Evolutionary conservation across 1,140 invertebrate species (phyloP).

Genomic region (Psilanteris sp.): DNA sequence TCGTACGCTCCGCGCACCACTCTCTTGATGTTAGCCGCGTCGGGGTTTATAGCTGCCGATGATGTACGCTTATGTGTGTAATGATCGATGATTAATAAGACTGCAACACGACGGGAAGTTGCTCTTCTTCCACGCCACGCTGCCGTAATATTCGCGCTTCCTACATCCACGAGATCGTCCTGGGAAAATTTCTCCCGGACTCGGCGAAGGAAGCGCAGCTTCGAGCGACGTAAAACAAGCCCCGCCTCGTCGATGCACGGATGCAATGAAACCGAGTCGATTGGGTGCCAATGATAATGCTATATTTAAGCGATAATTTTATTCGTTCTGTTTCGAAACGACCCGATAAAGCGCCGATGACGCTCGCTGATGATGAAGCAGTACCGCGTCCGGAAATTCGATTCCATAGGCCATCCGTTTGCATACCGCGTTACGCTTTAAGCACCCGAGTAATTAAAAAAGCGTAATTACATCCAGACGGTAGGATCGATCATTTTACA

Average conservation of each 20-base stretch:
- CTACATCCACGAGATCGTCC: constrained; percentile 1
- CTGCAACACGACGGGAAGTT: constrained; percentile 52
- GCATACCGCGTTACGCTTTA: constrained; percentile 22
- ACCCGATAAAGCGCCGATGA: not conserved
- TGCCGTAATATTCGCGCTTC: constrained; percentile 19
- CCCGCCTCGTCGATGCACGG: not conserved
- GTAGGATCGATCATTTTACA: not conserved
- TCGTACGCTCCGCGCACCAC: too few species aligned
- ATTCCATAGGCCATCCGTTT: constrained; percentile 7
- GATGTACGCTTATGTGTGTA: constrained; percentile 49
- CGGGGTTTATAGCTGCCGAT: constrained; percentile 6
- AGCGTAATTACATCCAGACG: constrained; percentile 7
- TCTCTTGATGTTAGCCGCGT: constrained; percentile 2
- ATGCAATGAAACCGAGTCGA: constrained; percentile 13
- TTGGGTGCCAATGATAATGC: constrained; percentile 24
- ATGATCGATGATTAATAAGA: constrained; percentile 63
- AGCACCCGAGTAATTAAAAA: constrained; percentile 24
- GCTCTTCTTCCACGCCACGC: constrained; percentile 26
- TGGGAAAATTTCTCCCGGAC: constrained; percentile 44
- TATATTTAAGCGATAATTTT: constrained; percentile 28
- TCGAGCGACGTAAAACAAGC: constrained; percentile 4
- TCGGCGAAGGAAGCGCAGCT: not conserved
- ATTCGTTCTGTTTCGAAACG: constrained; percentile 8
- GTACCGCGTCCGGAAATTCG: constrained; percentile 15
- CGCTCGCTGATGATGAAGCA: constrained; percentile 4